Base-by-base conservation (phyloP, 64 coral and sea anemone genomes). In the Stichodactyla helianthus region DNA sequence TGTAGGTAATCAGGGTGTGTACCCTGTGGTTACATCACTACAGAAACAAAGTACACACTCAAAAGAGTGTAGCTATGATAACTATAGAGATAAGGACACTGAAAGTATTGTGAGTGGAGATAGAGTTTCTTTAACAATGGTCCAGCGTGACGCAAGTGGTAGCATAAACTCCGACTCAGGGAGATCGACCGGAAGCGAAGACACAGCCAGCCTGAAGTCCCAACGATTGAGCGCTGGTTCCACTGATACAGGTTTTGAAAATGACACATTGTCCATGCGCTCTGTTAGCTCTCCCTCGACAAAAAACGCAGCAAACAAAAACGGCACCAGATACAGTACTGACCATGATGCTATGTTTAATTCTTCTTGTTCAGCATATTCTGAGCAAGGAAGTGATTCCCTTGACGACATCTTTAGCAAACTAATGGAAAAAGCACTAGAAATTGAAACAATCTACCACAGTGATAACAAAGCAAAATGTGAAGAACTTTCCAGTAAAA, bases 401-500 rank as follows among this genome's bases (percentile, higher is more conserved):
- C 59, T 55, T 59, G 83, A 62, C 13, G 83, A 84, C 13, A 62
- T 84, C 1, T 84, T 60, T 51, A 84, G 83, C 16, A 60, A 84
- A 4, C 20, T 84, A 61, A 84, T 84, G 83, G 83, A 84, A 62
- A 60, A 35, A 54, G 83, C 83, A 15, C 53, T 84, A 23, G 83
- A 84, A 16, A 84, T 59, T 27, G 78, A 74, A 31, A 74, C n/a
- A 11, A 74, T 28, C 25, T 31, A 74, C 26, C 10, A 10, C 35
- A 44, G 35, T 31, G 68, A 74, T 12, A 74, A 4, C 25, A 74
- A 31, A 74, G 22, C n/a, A 31, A 74, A 27, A 13, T 74, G 10
- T 74, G 23, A 2, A 17, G 78, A 81, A 5, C 78, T 54, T 4
- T 17, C 77, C 19, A 50, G 26, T 35, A 79, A 50, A 54, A 74